These are phyloP conservation scores for Drosophila diplacantha DNA, from an alignment of 2,888 invertebrate genomes.

Conservation along the genomic window DNA sequence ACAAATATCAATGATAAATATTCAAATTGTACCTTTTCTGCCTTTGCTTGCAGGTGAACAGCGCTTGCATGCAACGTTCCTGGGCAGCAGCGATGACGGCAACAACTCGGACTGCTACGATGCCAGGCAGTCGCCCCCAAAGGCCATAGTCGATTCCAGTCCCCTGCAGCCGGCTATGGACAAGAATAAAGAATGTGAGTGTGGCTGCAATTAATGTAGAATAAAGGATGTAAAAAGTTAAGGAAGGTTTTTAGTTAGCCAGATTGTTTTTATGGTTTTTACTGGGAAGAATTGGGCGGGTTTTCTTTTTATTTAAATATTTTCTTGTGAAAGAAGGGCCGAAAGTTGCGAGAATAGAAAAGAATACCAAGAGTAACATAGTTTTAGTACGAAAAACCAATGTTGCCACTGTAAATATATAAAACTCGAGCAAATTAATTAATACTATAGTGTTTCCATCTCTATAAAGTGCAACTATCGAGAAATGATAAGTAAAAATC, in stretches of 20 bases:
- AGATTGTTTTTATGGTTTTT: background rate
- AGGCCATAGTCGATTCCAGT: conserved; percentile 95
- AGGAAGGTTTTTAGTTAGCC: background rate
- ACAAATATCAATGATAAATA: background rate
- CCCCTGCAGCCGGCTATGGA: conserved; percentile 95
- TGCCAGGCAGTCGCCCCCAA: conserved; percentile 85
- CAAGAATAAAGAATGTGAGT: conserved; percentile 98
- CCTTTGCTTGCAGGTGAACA: conserved; percentile 73
- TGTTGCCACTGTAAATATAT: background rate
- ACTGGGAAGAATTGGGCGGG: background rate
- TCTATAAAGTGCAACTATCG: background rate
- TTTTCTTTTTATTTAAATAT: background rate
- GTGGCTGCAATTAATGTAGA: background rate
- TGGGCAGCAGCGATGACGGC: conserved; percentile 76
- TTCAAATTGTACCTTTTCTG: background rate
- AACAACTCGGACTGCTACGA: conserved; percentile 77
- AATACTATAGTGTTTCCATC: background rate
- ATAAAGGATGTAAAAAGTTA: background rate
- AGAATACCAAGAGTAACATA: background rate
- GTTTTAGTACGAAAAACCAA: background rate
- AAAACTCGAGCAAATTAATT: background rate
- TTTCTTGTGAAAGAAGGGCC: accelerated
- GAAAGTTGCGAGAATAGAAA: background rate
- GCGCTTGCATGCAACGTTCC: conserved; percentile 75
- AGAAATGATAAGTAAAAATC: background rate